These are phyloP conservation scores for Chymomyza procnemis DNA, from an alignment of 2,888 invertebrate genomes.

Conservation along the genomic window DNA sequence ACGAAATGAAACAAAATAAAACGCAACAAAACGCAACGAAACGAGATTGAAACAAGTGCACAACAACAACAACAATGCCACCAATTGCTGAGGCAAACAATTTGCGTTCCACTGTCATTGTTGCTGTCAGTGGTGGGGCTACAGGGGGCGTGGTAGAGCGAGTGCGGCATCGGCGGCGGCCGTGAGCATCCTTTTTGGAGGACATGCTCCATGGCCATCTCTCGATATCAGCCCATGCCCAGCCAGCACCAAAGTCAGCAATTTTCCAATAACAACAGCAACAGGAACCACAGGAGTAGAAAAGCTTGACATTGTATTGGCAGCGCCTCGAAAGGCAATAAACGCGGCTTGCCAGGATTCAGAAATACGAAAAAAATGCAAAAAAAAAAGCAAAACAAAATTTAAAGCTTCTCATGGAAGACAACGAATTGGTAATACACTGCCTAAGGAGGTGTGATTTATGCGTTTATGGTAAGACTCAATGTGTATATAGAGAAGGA, in stretches of 20 bases:
- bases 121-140: constrained; percentile 10
- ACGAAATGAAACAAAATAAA: background rate
- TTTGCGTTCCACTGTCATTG: constrained; percentile 21
- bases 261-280: background rate
- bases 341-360: constrained; percentile 46
- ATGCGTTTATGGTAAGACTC: too few relatives aligned
- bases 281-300: background rate
- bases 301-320: constrained; percentile 35
- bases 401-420: too few relatives aligned
- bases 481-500: too few relatives aligned
- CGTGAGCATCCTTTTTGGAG: background rate
- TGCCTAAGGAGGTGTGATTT: too few relatives aligned
- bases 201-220: constrained; percentile 34
- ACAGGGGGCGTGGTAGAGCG: too few relatives aligned
- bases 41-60: too few relatives aligned
- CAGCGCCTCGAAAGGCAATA: constrained; percentile 57
- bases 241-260: constrained; percentile 33
- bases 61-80: too few relatives aligned
- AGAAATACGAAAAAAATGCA: too few relatives aligned
- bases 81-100: constrained; percentile 60
- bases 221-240: background rate
- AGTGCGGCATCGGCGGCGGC: too few relatives aligned
- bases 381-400: constrained; percentile 23
- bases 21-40: background rate
- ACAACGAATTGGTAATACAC: too few relatives aligned